phyloP scores from a whole-genome alignment of 1,140 invertebrate species.

The Pseudomyrmex concolor region DNA sequence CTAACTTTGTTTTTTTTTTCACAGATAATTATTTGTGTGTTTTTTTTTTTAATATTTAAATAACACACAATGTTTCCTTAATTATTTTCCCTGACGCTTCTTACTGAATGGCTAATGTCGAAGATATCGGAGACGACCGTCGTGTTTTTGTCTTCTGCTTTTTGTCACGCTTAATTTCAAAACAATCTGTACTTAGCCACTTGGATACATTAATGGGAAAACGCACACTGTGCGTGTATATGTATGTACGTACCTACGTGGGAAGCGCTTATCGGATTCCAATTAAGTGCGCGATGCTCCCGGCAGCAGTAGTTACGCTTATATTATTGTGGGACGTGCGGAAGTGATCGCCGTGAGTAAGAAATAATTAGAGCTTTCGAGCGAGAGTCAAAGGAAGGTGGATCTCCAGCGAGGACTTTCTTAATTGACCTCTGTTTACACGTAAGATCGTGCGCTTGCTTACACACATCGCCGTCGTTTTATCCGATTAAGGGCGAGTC shows the following conservation, averaged over 20 bases:
- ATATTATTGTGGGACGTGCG: conserved; percentile 42
- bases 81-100: background rate
- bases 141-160: background rate
- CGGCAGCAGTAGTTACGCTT: conserved; percentile 61
- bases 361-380: conserved; percentile 74
- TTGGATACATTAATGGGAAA: conserved; percentile 14
- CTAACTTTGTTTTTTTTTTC: background rate
- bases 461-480: conserved; percentile 35
- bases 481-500: conserved; percentile 43
- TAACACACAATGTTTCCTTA: background rate
- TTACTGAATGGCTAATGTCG: background rate
- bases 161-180: background rate
- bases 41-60: background rate
- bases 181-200: conserved; percentile 16
- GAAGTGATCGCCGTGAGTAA: conserved; percentile 67
- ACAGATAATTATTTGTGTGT: background rate
- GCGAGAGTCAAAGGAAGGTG: conserved; percentile 53
- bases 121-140: background rate
- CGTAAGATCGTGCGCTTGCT: conserved; percentile 25
- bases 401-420: conserved; percentile 59
- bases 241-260: conserved; percentile 3
- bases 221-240: background rate
- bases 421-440: conserved; percentile 71
- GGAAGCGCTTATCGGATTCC: conserved; percentile 65
- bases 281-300: conserved; percentile 68